These are phyloP conservation scores for Augochlorella aurata DNA, from an alignment of 2,888 invertebrate genomes.

Conservation along the genomic window DNA sequence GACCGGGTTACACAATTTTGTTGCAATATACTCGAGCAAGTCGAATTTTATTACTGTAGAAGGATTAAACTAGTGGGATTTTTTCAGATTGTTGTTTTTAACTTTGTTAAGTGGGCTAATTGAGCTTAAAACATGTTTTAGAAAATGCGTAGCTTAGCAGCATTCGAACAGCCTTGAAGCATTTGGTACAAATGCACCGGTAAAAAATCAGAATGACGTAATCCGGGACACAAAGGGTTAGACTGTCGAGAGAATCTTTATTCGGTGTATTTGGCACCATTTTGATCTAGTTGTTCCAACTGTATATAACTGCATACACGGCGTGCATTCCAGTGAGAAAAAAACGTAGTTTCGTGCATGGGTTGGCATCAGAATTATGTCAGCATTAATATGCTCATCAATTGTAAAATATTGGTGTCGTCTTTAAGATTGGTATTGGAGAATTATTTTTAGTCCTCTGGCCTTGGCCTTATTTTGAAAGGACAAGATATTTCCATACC, in stretches of 20 bases:
- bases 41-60: too few relatives aligned
- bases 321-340: neutral
- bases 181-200: neutral
- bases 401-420: neutral
- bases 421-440: neutral
- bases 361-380: constrained; percentile 4
- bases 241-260: neutral
- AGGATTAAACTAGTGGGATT: too few relatives aligned
- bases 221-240: neutral
- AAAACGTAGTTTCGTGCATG: neutral
- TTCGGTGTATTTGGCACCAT: neutral
- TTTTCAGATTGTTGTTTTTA: too few relatives aligned
- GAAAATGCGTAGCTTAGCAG: neutral
- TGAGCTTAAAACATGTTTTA: neutral
- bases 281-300: neutral
- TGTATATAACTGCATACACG: neutral
- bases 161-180: neutral
- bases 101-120: neutral
- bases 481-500: neutral
- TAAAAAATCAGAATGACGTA: neutral
- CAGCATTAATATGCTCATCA: neutral
- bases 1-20: too few relatives aligned
- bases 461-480: neutral
- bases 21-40: too few relatives aligned
- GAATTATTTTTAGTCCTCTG: neutral